Evolutionary conservation across 1,140 invertebrate species (phyloP).

Genomic region (Tyrophagus putrescentiae): DNA sequence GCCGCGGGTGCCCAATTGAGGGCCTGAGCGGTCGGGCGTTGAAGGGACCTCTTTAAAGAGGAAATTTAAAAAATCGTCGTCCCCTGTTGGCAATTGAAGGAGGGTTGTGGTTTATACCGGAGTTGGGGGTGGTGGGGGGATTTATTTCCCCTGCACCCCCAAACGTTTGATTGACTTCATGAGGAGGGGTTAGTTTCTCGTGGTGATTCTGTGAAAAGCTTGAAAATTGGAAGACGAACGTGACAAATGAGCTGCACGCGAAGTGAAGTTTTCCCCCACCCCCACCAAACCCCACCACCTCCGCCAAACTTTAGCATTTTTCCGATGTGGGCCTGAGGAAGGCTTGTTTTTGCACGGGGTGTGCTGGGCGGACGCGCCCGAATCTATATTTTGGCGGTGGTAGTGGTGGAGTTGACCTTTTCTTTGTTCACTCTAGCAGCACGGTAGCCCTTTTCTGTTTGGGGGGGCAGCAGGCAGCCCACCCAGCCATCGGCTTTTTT

Average conservation of each 20-base stretch:
- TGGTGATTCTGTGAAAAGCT: too few species aligned
- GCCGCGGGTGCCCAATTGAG: constrained; percentile 46
- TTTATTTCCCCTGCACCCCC: too few species aligned
- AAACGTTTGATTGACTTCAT: too few species aligned
- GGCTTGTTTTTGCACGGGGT: neutral
- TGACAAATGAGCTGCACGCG: too few species aligned
- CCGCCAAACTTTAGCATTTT: neutral
- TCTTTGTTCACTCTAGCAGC: neutral
- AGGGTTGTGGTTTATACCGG: too few species aligned
- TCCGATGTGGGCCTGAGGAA: neutral
- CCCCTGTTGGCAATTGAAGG: neutral
- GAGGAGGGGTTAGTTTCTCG: too few species aligned
- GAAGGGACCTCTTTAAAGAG: constrained; percentile 46
- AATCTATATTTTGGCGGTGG: neutral
- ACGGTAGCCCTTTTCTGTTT: neutral
- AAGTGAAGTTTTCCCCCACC: too few species aligned
- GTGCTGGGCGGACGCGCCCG: constrained; percentile 1
- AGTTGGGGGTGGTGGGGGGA: too few species aligned
- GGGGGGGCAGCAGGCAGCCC: too few species aligned
- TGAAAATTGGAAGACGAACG: too few species aligned
- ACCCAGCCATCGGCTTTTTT: neutral
- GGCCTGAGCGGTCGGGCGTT: constrained; percentile 35
- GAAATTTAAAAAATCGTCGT: constrained; percentile 27
- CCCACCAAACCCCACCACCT: too few species aligned
- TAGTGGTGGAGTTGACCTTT: neutral